Evolutionary conservation across 2,797 vertebrate genomes (phyloP).

Genomic region (Alcedo quadribrachys): DNA sequence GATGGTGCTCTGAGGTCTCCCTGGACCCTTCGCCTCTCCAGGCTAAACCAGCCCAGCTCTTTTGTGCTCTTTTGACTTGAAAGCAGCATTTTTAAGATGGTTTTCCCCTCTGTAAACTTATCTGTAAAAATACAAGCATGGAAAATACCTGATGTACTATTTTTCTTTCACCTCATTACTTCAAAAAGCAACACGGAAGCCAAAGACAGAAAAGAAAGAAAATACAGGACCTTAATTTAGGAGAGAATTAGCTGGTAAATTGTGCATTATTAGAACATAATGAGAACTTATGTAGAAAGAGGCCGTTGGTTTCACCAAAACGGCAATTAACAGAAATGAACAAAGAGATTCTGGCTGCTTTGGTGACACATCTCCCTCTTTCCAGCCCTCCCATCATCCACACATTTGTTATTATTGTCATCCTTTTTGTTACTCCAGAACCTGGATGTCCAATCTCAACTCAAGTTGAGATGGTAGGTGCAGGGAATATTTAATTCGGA

Average conservation of each 20-base stretch:
- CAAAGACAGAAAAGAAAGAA: not conserved
- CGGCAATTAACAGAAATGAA: conserved; percentile 21
- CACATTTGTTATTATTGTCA: not conserved
- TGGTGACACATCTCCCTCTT: not conserved
- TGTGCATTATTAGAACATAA: not conserved
- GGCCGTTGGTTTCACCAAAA: not conserved
- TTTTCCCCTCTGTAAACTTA: not conserved
- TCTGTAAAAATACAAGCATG: not conserved
- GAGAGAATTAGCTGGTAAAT: not conserved
- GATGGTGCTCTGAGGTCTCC: too few relatives aligned
- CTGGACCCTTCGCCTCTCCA: too few relatives aligned
- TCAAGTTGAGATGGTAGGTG: not conserved
- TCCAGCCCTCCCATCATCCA: not conserved
- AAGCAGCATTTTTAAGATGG: not conserved
- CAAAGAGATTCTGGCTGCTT: not conserved
- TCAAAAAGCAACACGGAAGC: not conserved
- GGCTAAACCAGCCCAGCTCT: too few relatives aligned
- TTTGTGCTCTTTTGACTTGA: not conserved
- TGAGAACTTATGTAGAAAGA: not conserved
- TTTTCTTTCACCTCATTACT: not conserved
- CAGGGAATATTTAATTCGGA: not conserved
- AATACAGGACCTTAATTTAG: not conserved
- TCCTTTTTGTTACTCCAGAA: not conserved
- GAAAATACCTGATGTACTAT: not conserved
- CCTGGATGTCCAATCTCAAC: not conserved